phyloP scores from a whole-genome alignment of 2,113 vertebrate species.

The Anas platyrhynchos region DNA sequence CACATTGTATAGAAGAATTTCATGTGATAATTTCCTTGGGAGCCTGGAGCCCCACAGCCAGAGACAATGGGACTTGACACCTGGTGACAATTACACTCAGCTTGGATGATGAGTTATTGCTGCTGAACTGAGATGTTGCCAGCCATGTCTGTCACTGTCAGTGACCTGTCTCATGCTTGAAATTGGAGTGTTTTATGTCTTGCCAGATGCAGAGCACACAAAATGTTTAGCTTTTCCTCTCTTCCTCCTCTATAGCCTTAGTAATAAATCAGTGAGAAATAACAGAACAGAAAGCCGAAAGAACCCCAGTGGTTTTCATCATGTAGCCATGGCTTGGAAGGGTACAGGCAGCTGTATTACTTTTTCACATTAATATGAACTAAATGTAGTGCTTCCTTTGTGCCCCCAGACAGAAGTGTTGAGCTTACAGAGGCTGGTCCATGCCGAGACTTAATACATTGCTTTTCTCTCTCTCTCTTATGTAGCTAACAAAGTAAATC shows the following conservation, averaged over 20 bases:
- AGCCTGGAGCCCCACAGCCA: background rate
- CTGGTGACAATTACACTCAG: slow-evolving; percentile 32
- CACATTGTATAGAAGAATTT: slow-evolving; percentile 21
- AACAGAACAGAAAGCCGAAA: background rate
- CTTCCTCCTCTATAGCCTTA: background rate
- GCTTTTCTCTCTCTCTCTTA: background rate
- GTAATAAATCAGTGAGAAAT: slow-evolving; percentile 57
- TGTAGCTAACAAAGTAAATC: background rate
- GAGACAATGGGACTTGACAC: slow-evolving; percentile 30
- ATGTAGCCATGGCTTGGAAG: background rate
- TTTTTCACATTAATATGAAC: background rate
- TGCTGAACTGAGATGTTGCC: slow-evolving; percentile 50
- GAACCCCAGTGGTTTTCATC: slow-evolving; percentile 1
- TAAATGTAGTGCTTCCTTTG: background rate
- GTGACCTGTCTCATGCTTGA: slow-evolving; percentile 47
- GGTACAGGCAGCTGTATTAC: background rate
- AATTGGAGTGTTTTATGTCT: slow-evolving; percentile 38
- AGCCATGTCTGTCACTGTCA: slow-evolving; percentile 44
- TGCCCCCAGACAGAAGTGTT: background rate
- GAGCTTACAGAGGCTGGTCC: background rate
- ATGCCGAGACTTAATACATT: background rate
- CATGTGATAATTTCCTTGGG: slow-evolving; percentile 37
- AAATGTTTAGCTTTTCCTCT: slow-evolving; percentile 21
- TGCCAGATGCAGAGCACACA: slow-evolving; percentile 35
- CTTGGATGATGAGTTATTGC: background rate